Conservation (phyloP, 1,140 invertebrate species). For the Reticulitermes speratus region DNA sequence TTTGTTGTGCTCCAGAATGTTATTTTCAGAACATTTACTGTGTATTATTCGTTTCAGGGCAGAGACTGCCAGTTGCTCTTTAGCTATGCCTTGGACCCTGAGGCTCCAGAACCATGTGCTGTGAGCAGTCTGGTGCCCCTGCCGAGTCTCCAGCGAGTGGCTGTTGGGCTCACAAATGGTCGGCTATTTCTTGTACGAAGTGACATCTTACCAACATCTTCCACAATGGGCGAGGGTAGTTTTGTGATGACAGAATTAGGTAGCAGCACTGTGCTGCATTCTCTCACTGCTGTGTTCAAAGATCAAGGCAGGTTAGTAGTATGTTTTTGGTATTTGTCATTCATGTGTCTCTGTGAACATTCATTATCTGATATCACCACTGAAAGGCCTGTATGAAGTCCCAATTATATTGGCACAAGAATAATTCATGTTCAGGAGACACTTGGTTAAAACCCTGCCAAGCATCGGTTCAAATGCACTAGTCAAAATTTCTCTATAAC, state of each 20-base stretch:
- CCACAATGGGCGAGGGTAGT: slow-evolving; percentile 63
- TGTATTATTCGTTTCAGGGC: slow-evolving; percentile 44
- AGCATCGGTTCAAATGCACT: no score
- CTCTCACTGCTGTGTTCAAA: slow-evolving; percentile 53
- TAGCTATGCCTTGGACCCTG: slow-evolving; percentile 54
- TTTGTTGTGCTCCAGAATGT: no score
- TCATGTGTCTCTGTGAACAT: no score
- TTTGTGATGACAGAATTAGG: slow-evolving; percentile 78
- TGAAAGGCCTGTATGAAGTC: no score
- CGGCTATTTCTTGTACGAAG: slow-evolving; percentile 70
- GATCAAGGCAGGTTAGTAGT: slow-evolving; percentile 37
- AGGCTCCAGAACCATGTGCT: slow-evolving; percentile 49
- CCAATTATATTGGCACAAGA: no score
- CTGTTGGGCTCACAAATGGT: slow-evolving; percentile 70
- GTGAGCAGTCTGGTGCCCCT: slow-evolving; percentile 65
- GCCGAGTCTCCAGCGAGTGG: slow-evolving; percentile 65
- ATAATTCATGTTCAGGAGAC: no score
- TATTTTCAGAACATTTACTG: no score
- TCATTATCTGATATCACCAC: no score
- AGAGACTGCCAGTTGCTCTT: slow-evolving; percentile 57
- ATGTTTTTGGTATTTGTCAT: not conserved
- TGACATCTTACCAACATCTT: slow-evolving; percentile 58
- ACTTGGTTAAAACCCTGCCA: no score
- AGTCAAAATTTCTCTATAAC: no score
- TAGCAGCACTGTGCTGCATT: slow-evolving; percentile 60